Conservation (phyloP, 2,797 vertebrate species). For the Astyanax mexicanus region DNA sequence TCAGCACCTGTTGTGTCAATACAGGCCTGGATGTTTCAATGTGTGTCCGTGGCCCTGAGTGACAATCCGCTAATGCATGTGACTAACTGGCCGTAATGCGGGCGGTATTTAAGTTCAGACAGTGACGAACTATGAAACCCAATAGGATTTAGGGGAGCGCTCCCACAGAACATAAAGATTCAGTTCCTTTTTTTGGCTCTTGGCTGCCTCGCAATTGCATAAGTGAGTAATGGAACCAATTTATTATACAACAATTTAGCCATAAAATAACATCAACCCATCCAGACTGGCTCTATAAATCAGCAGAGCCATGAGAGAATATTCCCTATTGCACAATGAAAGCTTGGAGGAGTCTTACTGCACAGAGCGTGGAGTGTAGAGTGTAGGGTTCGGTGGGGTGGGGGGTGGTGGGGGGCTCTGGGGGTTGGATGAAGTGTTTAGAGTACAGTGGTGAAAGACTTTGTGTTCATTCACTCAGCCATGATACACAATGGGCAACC, state of each 20-base stretch:
- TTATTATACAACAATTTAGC: slow-evolving; percentile 51
- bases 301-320: slow-evolving; percentile 35
- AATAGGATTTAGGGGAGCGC: slow-evolving; percentile 28
- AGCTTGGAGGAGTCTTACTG: slow-evolving; percentile 24
- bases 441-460: slow-evolving; percentile 44
- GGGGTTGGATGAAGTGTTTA: no score
- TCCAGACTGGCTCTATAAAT: slow-evolving; percentile 45
- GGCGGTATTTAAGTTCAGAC: neutral
- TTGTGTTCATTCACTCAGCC: slow-evolving; percentile 63
- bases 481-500: slow-evolving; percentile 50
- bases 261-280: slow-evolving; percentile 52
- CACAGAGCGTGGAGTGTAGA: neutral
- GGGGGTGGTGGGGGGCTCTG: no score
- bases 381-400: no score
- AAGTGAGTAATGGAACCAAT: slow-evolving; percentile 48
- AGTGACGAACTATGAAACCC: slow-evolving; percentile 32
- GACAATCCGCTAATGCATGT: slow-evolving; percentile 47
- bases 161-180: slow-evolving; percentile 33
- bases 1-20: slow-evolving; percentile 84
- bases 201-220: slow-evolving; percentile 28
- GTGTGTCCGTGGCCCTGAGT: slow-evolving; percentile 31
- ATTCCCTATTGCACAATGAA: slow-evolving; percentile 27
- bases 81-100: slow-evolving; percentile 11
- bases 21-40: slow-evolving; percentile 66
- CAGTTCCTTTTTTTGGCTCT: slow-evolving; percentile 26